These are phyloP conservation scores for Trichogramma pretiosum DNA, from an alignment of 1,140 invertebrate species.

Conservation along the genomic window DNA sequence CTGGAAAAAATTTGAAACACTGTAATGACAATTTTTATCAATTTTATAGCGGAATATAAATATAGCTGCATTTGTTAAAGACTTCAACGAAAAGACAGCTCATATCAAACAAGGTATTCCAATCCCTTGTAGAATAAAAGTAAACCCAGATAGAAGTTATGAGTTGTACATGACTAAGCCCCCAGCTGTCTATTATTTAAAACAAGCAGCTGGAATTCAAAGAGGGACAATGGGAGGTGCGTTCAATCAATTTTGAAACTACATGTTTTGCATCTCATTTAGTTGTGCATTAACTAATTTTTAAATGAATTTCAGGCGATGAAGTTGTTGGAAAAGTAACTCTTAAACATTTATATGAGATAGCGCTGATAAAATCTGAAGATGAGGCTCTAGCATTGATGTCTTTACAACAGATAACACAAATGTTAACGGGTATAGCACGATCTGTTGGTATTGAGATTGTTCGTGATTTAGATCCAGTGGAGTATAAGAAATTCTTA, in stretches of 20 bases:
- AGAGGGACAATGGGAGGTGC: slow-evolving; percentile 73
- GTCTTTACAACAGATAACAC: slow-evolving; percentile 67
- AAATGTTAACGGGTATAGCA: slow-evolving; percentile 67
- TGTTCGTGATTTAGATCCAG: slow-evolving; percentile 67
- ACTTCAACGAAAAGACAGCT: slow-evolving; percentile 92
- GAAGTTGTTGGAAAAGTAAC: slow-evolving; percentile 87
- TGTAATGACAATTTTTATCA: background rate
- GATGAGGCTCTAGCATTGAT: slow-evolving; percentile 67
- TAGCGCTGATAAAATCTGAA: slow-evolving; percentile 85
- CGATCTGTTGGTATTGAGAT: slow-evolving; percentile 78
- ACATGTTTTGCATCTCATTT: background rate
- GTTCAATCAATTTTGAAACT: slow-evolving; percentile 5
- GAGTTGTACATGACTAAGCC: slow-evolving; percentile 77
- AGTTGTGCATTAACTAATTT: background rate
- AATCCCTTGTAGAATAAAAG: slow-evolving; percentile 69
- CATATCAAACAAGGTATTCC: slow-evolving; percentile 90
- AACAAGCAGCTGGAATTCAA: slow-evolving; percentile 87
- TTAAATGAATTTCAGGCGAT: slow-evolving; percentile 45
- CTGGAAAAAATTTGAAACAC: background rate
- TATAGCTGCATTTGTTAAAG: slow-evolving; percentile 93
- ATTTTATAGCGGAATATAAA: slow-evolving; percentile 78
- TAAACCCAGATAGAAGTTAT: slow-evolving; percentile 84
- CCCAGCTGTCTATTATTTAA: slow-evolving; percentile 77
- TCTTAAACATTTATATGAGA: slow-evolving; percentile 96
- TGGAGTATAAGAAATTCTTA: slow-evolving; percentile 79